Percentiles rank a stretch among this genome's conserved stretches.
Evolutionary conservation across 1,140 invertebrate genomes (phyloP).

Genomic region (Acromyrmex heyeri): DNA sequence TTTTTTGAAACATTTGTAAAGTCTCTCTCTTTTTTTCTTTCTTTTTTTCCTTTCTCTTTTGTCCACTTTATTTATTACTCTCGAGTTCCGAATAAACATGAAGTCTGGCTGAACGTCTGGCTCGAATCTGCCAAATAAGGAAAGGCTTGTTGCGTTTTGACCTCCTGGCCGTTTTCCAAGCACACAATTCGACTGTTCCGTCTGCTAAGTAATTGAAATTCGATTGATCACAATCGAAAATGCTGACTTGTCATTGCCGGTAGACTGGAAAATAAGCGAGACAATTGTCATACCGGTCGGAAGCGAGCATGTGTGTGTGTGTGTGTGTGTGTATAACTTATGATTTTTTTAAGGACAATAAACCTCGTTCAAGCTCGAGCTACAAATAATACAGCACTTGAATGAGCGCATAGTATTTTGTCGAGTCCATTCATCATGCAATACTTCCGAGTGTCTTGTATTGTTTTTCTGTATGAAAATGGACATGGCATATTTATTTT

Average conservation of each 20-base stretch:
- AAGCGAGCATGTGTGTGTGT: background rate
- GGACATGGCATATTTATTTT: background rate
- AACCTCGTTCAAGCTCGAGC: background rate
- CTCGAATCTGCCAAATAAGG: slow-evolving; percentile 7
- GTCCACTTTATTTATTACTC: background rate
- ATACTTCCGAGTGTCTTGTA: slow-evolving; percentile 9
- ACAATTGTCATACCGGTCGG: slow-evolving; percentile 8
- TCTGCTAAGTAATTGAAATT: slow-evolving; percentile 51
- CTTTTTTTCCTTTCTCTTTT: background rate
- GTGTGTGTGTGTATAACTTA: slow-evolving; percentile 14
- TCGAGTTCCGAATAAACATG: background rate
- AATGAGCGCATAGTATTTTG: slow-evolving; percentile 8
- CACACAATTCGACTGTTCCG: slow-evolving; percentile 28
- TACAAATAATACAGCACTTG: background rate
- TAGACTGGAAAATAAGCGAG: background rate
- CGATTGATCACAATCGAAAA: slow-evolving; percentile 52
- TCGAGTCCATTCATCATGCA: background rate
- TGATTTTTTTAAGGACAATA: background rate
- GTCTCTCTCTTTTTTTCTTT: background rate
- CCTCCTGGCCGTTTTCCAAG: slow-evolving; percentile 50
- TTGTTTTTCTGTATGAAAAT: background rate
- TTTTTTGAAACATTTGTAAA: background rate
- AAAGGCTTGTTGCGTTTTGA: slow-evolving; percentile 54
- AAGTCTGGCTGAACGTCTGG: background rate
- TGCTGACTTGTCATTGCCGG: slow-evolving; percentile 32